phyloP scores from a whole-genome alignment of 2,113 vertebrate genomes.

The Scytalopus superciliaris region DNA sequence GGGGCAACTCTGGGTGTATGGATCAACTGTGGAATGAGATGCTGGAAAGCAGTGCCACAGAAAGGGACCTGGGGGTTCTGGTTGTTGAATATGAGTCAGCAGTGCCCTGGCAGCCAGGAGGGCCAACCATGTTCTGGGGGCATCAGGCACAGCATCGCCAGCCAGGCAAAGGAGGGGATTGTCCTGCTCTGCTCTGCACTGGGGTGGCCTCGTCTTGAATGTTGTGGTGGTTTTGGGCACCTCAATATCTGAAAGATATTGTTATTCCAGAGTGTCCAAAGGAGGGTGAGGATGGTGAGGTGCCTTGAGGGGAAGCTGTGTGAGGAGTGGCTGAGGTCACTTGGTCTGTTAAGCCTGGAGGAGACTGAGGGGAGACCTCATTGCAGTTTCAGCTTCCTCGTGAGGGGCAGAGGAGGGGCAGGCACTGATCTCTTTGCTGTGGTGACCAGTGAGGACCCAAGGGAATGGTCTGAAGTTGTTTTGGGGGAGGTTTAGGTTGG shows the following conservation, averaged over 20 bases:
- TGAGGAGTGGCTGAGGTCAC: background rate
- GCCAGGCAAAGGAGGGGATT: background rate
- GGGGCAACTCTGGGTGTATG: background rate
- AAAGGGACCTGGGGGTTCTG: background rate
- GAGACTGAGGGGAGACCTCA: background rate
- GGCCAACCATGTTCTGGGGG: background rate
- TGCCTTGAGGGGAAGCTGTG: background rate
- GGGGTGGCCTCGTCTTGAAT: background rate
- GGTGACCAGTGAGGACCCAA: background rate
- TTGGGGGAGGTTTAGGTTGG: background rate
- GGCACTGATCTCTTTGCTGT: background rate
- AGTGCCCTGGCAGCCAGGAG: background rate
- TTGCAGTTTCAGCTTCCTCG: background rate
- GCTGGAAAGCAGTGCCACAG: background rate
- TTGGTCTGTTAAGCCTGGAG: background rate
- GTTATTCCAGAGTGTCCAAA: background rate
- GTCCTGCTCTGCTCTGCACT: background rate
- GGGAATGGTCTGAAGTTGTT: background rate
- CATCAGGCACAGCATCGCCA: background rate
- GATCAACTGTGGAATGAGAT: background rate
- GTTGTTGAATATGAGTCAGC: background rate
- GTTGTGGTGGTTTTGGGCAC: background rate
- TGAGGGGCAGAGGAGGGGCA: background rate
- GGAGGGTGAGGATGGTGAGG: background rate
- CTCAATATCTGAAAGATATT: background rate